These are phyloP conservation scores for Ephestia elutella DNA, from an alignment of 1,140 invertebrate species.

Conservation along the genomic window DNA sequence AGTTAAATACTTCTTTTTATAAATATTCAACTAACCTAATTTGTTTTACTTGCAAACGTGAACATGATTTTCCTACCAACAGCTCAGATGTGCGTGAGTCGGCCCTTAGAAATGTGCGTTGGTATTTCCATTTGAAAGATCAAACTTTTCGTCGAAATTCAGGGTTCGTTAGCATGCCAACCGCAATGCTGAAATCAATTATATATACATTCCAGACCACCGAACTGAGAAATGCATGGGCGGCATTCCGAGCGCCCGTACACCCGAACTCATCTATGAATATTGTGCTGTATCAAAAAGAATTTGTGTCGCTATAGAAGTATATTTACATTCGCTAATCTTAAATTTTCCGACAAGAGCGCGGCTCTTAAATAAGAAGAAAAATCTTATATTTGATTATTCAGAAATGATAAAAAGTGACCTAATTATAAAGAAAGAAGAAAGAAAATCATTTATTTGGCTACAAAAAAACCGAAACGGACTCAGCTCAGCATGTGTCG, in stretches of 20 bases:
- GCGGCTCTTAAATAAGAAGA: too few relatives aligned
- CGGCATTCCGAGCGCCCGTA: slow-evolving; percentile 8
- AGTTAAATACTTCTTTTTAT: too few relatives aligned
- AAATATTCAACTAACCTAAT: too few relatives aligned
- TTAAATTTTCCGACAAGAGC: too few relatives aligned
- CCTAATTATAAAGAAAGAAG: too few relatives aligned
- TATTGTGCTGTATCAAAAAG: background rate
- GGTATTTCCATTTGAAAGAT: slow-evolving; percentile 13
- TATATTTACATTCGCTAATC: too few relatives aligned
- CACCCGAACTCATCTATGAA: background rate
- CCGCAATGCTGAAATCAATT: slow-evolving; percentile 36
- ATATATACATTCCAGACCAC: slow-evolving; percentile 36
- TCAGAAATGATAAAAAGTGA: too few relatives aligned
- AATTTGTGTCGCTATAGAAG: background rate
- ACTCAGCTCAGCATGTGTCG: too few relatives aligned
- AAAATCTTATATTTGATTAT: too few relatives aligned
- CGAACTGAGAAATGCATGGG: slow-evolving; percentile 33
- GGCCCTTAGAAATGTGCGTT: background rate
- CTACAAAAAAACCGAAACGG: too few relatives aligned
- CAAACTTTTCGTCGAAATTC: slow-evolving; percentile 26
- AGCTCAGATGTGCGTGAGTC: background rate
- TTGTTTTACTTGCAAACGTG: too few relatives aligned
- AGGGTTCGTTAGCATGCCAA: slow-evolving; percentile 25
- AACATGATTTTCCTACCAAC: background rate
- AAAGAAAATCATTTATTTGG: too few relatives aligned